A percentile compares a stretch with the other conserved stretches of the same genome.
Evolutionary conservation across 2,888 invertebrate genomes (phyloP).

Genomic region (Branchipolynoe longqiensis): DNA sequence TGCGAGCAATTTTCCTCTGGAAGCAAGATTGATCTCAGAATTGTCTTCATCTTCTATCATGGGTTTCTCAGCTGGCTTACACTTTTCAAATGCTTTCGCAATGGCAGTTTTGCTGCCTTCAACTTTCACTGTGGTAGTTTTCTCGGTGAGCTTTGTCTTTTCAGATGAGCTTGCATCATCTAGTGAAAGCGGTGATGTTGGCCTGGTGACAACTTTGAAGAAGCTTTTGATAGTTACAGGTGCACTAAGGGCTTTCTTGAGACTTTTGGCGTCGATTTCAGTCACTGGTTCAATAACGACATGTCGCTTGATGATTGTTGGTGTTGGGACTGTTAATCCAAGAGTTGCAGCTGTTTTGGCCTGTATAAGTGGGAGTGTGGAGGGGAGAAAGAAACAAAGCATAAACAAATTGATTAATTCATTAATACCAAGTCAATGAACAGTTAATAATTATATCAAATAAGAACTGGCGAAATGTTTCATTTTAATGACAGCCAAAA

Average conservation of each 20-base stretch:
- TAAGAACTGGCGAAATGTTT: too few species aligned
- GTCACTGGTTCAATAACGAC: neutral
- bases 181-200: neutral
- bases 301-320: neutral
- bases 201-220: constrained; percentile 68
- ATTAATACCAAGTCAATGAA: neutral
- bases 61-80: too few species aligned
- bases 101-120: too few species aligned
- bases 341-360: neutral
- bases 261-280: constrained; percentile 51
- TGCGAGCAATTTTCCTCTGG: too few species aligned
- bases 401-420: neutral
- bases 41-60: too few species aligned
- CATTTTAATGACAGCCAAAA: too few species aligned
- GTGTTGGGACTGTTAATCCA: neutral
- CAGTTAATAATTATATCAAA: neutral
- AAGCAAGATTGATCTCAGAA: too few species aligned
- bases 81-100: too few species aligned
- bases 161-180: neutral
- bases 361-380: neutral
- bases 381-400: neutral
- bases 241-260: constrained; percentile 74
- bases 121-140: neutral
- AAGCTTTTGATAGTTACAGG: constrained; percentile 78
- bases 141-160: neutral